A percentile compares a stretch with the other conserved stretches of the same genome.
These are phyloP conservation scores for Temnothorax nylanderi DNA, from an alignment of 1,140 invertebrate species.

Conservation along the genomic window DNA sequence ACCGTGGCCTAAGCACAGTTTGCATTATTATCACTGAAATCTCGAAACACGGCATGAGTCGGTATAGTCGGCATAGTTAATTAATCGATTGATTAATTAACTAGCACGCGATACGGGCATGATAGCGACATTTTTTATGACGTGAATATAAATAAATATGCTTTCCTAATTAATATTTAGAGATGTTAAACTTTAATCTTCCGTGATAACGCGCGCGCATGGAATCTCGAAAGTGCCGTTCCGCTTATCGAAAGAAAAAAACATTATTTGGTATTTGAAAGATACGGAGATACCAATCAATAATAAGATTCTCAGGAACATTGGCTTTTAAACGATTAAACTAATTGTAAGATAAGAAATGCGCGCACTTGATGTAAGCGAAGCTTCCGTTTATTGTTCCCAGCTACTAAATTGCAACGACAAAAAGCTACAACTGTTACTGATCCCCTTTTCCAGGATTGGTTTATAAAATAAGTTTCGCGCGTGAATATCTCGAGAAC, in stretches of 20 bases:
- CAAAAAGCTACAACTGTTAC: not conserved
- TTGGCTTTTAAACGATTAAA: not conserved
- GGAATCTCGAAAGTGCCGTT: not conserved
- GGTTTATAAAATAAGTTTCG: not conserved
- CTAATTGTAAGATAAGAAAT: not conserved
- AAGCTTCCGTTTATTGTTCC: not conserved
- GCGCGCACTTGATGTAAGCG: not conserved
- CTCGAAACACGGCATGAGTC: not conserved
- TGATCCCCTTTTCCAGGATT: not conserved
- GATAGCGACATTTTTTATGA: not conserved
- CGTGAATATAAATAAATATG: not conserved
- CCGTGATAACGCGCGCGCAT: not conserved
- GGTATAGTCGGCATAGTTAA: too few species aligned
- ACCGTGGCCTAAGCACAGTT: conserved; percentile 15
- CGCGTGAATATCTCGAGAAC: not conserved
- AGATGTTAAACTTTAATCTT: conserved; percentile 1
- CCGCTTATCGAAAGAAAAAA: not conserved
- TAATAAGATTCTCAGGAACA: not conserved
- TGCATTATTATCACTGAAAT: conserved; percentile 50
- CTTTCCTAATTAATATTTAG: conserved; percentile 10
- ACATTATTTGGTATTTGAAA: not conserved
- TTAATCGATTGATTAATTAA: conserved; percentile 4
- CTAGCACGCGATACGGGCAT: not conserved
- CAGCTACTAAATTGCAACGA: not conserved
- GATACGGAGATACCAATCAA: not conserved